These are phyloP conservation scores for Sula dactylatra DNA, from an alignment of 2,113 vertebrate species.

Conservation along the genomic window DNA sequence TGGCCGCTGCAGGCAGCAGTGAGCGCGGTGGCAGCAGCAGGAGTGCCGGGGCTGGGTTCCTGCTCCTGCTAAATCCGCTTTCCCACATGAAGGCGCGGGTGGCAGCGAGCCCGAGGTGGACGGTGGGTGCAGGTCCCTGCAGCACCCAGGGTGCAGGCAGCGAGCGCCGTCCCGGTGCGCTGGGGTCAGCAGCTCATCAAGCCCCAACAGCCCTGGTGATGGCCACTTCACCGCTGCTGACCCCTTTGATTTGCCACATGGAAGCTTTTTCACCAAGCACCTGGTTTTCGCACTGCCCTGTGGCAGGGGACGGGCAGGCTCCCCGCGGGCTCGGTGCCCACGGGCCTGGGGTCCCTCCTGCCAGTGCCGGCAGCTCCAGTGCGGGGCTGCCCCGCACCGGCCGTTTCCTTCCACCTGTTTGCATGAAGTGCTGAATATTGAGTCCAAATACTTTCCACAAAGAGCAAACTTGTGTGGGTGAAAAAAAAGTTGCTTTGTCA, in stretches of 20 bases:
- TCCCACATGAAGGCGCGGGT: not conserved
- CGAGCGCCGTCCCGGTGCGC: rapidly evolving
- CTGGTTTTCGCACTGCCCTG: not conserved
- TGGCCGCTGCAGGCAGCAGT: not conserved
- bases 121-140: not conserved
- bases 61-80: not conserved
- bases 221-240: no score
- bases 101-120: not conserved
- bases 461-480: not conserved
- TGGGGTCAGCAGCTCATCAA: not conserved
- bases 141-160: not conserved
- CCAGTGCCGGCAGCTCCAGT: not conserved
- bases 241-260: not conserved
- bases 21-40: not conserved
- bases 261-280: not conserved
- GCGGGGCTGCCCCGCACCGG: not conserved
- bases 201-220: not conserved
- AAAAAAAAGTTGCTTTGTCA: not conserved
- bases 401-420: not conserved
- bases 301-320: not conserved
- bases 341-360: not conserved
- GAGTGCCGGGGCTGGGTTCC: not conserved
- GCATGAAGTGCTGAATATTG: not conserved
- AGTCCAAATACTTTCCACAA: not conserved
- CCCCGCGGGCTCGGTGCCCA: rapidly evolving